phyloP scores from a whole-genome alignment of 2,888 invertebrate genomes.

The Eupsilia transversa region DNA sequence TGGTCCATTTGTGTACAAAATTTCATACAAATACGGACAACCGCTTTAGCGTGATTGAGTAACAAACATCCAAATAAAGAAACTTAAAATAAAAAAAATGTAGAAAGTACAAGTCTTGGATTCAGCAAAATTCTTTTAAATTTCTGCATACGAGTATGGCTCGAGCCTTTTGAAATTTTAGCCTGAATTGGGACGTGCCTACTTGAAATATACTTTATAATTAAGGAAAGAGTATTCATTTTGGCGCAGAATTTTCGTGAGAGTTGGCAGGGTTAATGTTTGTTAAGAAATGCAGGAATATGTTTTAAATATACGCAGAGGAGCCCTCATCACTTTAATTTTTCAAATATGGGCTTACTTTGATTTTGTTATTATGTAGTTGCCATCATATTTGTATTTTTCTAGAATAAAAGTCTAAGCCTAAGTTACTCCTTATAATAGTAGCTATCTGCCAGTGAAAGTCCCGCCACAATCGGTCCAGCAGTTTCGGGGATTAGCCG shows the following conservation, averaged over 20 bases:
- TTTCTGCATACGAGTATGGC: constrained; percentile 35
- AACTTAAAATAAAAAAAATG: too few relatives aligned
- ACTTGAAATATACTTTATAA: constrained; percentile 51
- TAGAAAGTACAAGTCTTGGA: constrained; percentile 31
- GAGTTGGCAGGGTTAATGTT: constrained; percentile 14
- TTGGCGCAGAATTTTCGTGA: constrained; percentile 16
- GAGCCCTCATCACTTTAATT: too few relatives aligned
- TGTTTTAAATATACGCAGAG: constrained; percentile 1
- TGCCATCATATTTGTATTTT: not conserved
- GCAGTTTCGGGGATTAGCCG: too few relatives aligned
- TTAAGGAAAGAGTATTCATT: constrained; percentile 56
- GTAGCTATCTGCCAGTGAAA: too few relatives aligned
- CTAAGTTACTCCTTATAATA: too few relatives aligned
- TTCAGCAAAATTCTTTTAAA: constrained; percentile 30
- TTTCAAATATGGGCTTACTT: not conserved
- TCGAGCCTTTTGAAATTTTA: constrained; percentile 52
- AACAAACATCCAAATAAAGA: not conserved
- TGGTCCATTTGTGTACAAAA: too few relatives aligned
- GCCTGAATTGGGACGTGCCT: constrained; percentile 42
- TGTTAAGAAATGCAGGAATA: constrained; percentile 10
- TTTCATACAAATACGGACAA: too few relatives aligned
- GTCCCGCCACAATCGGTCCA: too few relatives aligned
- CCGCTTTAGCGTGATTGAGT: too few relatives aligned
- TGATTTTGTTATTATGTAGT: not conserved
- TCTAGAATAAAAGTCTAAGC: too few relatives aligned